phyloP scores from a whole-genome alignment of 2,888 invertebrate species.

The Himalopsyche tibetana region DNA sequence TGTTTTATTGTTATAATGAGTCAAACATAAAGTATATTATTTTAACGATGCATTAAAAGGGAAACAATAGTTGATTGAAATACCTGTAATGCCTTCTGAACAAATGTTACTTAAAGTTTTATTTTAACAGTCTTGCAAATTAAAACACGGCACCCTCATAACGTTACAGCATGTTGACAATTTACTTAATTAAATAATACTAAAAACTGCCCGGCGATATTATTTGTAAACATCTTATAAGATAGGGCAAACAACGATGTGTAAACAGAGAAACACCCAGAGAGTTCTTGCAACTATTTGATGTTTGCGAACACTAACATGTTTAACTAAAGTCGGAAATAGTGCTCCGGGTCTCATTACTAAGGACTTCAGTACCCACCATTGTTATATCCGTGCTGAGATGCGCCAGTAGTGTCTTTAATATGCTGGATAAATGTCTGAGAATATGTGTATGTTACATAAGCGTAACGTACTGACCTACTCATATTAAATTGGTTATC shows the following conservation, averaged over 20 bases:
- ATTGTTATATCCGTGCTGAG: slow-evolving; percentile 42
- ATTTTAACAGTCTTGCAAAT: background rate
- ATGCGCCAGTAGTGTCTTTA: slow-evolving; percentile 35
- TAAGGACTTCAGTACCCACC: slow-evolving; percentile 24
- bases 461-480: background rate
- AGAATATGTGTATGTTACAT: slow-evolving; percentile 11
- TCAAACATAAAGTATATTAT: too few relatives aligned
- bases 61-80: too few relatives aligned
- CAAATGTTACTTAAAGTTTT: too few relatives aligned
- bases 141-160: background rate
- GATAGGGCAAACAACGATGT: background rate
- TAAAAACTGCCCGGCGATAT: background rate
- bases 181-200: slow-evolving; percentile 1
- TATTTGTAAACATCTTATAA: slow-evolving; percentile 35
- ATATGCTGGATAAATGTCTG: slow-evolving; percentile 23
- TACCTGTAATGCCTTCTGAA: too few relatives aligned
- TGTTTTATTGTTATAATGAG: too few relatives aligned
- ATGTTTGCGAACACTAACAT: slow-evolving; percentile 37
- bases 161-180: background rate
- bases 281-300: slow-evolving; percentile 42
- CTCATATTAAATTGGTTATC: too few relatives aligned
- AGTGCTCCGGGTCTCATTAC: slow-evolving; percentile 42
- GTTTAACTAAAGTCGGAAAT: slow-evolving; percentile 43
- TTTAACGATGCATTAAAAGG: too few relatives aligned
- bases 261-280: slow-evolving; percentile 27